A percentile compares a stretch with the other conserved stretches of the same genome.
Conservation (phyloP, 2,113 vertebrate genomes). For the Pardalotus punctatus region DNA sequence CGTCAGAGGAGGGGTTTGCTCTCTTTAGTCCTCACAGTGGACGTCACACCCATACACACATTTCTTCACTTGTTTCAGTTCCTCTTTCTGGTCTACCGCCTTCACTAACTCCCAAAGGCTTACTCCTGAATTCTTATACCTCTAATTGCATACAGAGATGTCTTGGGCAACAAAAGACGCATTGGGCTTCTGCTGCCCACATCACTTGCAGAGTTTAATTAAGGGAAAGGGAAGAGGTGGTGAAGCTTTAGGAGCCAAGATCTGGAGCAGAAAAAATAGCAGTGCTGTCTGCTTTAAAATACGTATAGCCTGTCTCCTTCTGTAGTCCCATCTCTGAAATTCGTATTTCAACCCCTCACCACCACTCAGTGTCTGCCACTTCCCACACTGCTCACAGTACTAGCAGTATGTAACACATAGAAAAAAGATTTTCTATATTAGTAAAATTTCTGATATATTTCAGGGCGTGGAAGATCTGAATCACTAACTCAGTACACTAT, state of each 20-base stretch:
- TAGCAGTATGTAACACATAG: background rate
- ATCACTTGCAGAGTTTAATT: background rate
- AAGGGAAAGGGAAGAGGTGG: background rate
- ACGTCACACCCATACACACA: background rate
- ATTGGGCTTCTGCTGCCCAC: background rate
- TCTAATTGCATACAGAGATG: background rate
- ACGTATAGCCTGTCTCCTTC: background rate
- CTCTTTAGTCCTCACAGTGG: background rate
- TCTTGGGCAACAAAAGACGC: background rate
- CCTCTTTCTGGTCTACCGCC: background rate
- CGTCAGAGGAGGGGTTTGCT: background rate
- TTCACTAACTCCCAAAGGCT: background rate
- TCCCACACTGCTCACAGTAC: constrained; percentile 11
- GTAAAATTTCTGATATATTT: background rate
- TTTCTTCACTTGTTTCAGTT: background rate
- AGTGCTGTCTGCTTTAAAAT: background rate
- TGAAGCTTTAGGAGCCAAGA: background rate
- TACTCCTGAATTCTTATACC: background rate
- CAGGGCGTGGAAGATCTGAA: background rate
- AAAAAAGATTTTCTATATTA: background rate
- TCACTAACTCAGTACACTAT: background rate
- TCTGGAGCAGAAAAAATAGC: background rate
- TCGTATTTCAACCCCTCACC: background rate
- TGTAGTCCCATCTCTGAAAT: background rate
- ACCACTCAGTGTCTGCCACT: constrained; percentile 11